Evolutionary conservation across 2,797 vertebrate genomes (phyloP).

Genomic region (Benthosema pterotum): DNA sequence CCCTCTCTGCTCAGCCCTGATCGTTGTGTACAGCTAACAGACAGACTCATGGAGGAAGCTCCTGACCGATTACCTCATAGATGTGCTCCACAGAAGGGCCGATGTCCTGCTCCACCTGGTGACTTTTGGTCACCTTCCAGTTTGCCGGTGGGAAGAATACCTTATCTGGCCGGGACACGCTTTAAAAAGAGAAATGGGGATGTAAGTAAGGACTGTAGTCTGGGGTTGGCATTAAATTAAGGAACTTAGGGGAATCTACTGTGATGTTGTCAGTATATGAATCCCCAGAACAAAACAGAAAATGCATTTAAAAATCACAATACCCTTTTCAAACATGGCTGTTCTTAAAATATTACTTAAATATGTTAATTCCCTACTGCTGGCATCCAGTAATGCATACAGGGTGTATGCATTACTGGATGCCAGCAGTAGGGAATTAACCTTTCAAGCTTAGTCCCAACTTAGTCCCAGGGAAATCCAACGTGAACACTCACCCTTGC

Average conservation of each 20-base stretch:
- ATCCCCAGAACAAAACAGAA: slow-evolving; percentile 4
- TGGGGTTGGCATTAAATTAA: slow-evolving; percentile 24
- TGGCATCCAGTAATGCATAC: too few relatives aligned
- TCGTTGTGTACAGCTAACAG: slow-evolving; percentile 38
- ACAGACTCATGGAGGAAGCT: slow-evolving; percentile 7
- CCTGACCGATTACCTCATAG: slow-evolving; percentile 84
- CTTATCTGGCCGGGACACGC: slow-evolving; percentile 90
- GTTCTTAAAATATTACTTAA: too few relatives aligned
- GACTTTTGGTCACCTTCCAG: slow-evolving; percentile 81
- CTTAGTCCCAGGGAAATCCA: slow-evolving; percentile 33
- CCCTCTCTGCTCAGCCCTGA: not conserved
- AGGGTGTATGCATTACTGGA: too few relatives aligned
- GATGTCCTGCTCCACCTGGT: slow-evolving; percentile 80
- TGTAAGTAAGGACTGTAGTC: slow-evolving; percentile 8
- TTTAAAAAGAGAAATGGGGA: slow-evolving; percentile 48
- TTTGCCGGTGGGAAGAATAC: slow-evolving; percentile 84
- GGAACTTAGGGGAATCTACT: slow-evolving; percentile 20
- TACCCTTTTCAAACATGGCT: too few relatives aligned
- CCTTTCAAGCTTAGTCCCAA: too few relatives aligned
- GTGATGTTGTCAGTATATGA: slow-evolving; percentile 27
- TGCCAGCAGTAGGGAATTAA: too few relatives aligned
- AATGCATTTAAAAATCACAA: too few relatives aligned
- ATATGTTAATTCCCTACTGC: too few relatives aligned
- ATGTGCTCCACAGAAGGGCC: slow-evolving; percentile 89
- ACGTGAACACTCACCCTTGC: slow-evolving; percentile 83